phyloP scores from a whole-genome alignment of 2,113 vertebrate genomes.

The Brachyhypopomus occidentalis region DNA sequence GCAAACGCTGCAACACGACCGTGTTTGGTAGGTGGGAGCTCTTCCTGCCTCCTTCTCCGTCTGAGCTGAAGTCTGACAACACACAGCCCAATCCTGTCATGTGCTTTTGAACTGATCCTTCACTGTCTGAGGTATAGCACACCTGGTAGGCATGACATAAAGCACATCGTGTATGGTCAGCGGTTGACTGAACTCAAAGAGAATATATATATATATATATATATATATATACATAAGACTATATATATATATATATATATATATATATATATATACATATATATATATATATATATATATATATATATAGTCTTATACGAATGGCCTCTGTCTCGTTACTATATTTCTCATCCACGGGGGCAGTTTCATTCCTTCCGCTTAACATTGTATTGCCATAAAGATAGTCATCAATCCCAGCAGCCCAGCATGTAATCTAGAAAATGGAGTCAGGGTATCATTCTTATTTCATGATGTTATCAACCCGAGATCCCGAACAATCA shows the following conservation, averaged over 20 bases:
- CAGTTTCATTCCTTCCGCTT: neutral
- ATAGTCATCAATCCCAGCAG: slow-evolving; percentile 17
- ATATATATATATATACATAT: no score
- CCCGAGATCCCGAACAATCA: neutral
- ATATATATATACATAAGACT: no score
- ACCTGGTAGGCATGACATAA: no score
- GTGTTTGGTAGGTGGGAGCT: slow-evolving; percentile 32
- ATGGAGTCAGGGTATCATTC: slow-evolving; percentile 28
- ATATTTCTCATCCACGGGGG: neutral
- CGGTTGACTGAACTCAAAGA: no score
- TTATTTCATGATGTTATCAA: slow-evolving; percentile 25
- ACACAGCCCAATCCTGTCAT: no score
- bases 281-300: no score
- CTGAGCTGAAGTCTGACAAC: neutral
- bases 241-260: no score
- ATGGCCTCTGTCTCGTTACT: slow-evolving; percentile 15
- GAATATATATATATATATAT: no score
- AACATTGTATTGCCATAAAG: slow-evolving; percentile 3
- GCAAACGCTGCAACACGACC: slow-evolving; percentile 45
- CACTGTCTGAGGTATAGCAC: neutral
- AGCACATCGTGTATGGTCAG: no score
- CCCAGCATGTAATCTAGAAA: slow-evolving; percentile 31
- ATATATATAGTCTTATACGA: no score
- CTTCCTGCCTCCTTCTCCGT: neutral
- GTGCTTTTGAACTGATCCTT: neutral